These are phyloP conservation scores for Deilephila porcellus DNA, from an alignment of 2,888 invertebrate species.

Conservation along the genomic window DNA sequence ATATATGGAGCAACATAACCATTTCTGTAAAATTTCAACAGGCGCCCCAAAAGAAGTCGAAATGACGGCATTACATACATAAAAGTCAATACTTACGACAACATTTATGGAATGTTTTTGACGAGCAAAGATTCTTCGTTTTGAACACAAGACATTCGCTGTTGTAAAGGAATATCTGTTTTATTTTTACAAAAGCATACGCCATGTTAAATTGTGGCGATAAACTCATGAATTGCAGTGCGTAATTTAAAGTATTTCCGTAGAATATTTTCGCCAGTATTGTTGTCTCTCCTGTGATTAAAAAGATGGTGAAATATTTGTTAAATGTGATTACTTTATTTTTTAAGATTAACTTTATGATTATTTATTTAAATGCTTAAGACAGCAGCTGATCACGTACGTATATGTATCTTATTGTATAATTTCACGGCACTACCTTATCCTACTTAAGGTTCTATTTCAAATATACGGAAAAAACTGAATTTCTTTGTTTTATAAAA, in stretches of 20 bases:
- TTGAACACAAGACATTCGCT: conserved; percentile 66
- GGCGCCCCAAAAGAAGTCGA: too few relatives aligned
- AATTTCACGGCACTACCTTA: too few relatives aligned
- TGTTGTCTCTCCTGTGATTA: conserved; percentile 67
- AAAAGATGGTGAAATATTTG: too few relatives aligned
- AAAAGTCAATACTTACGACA: conserved; percentile 60
- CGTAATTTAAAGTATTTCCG: conserved; percentile 57
- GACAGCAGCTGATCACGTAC: too few relatives aligned
- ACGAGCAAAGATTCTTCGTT: conserved; percentile 56
- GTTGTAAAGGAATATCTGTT: conserved; percentile 69
- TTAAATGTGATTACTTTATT: too few relatives aligned
- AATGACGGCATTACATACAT: too few relatives aligned
- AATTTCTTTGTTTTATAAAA: background rate
- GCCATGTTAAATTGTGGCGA: conserved; percentile 77
- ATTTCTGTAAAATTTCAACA: too few relatives aligned
- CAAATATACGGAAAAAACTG: background rate
- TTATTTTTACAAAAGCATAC: conserved; percentile 68
- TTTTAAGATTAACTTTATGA: too few relatives aligned
- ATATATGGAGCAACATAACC: too few relatives aligned
- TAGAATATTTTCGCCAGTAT: conserved; percentile 66
- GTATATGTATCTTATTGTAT: too few relatives aligned
- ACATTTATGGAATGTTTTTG: conserved; percentile 67
- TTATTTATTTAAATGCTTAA: too few relatives aligned
- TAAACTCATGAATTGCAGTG: conserved; percentile 60
- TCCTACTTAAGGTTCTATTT: too few relatives aligned